Evolutionary conservation across 2,113 vertebrate species (phyloP), one percentile per base, ranked within the genome.

Genomic region (Microcebus griseorufus): DNA sequence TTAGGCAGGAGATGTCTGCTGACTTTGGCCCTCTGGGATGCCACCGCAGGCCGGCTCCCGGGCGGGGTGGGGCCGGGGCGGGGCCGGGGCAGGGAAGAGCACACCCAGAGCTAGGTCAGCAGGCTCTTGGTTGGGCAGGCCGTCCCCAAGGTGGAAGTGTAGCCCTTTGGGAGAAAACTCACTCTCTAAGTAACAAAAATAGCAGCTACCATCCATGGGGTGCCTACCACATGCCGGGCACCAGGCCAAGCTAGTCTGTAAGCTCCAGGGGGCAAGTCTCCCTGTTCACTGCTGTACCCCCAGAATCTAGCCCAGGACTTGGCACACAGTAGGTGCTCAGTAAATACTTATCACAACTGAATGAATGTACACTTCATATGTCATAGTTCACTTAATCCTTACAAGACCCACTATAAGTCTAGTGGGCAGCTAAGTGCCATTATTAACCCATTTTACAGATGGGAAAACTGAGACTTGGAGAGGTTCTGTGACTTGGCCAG

Each of bases 1-100:
- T 98, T 98, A 98, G 98, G 83, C 98, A 97, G 97, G 94, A 85
- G 96, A 79, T 79, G 95, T 87, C 97, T 97, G 97, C 97, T 95
- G 97, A 97, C 95, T 97, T 7, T 8, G 55, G 94, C 27, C 90
- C n/a, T 53, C 69, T 69, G 9, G 32, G 90, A 80, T 90, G 90
- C 90, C 85, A 58, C 5, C 11, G 18, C 72, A 3, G 76, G 84
- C 94, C 25, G 9, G 70, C 80, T 96, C 72, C 18, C 0, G 1
- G 37, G n/a, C 5, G 16, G 45, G 81, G 39, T 0, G 73, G 87
- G 87, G 70, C 13, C 32, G 70, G 34, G 39, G 3, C 6, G 73
- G 87, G 87, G 70, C 13, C 32, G 70, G 34, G 39, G 3, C 6
- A 69, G 51, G 39, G 3, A 4, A 62, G 51, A 34, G 48, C 51